Evolutionary conservation across 92 coral and sea anemone species (phyloP).

Genomic region (Pocillopora meandrina): DNA sequence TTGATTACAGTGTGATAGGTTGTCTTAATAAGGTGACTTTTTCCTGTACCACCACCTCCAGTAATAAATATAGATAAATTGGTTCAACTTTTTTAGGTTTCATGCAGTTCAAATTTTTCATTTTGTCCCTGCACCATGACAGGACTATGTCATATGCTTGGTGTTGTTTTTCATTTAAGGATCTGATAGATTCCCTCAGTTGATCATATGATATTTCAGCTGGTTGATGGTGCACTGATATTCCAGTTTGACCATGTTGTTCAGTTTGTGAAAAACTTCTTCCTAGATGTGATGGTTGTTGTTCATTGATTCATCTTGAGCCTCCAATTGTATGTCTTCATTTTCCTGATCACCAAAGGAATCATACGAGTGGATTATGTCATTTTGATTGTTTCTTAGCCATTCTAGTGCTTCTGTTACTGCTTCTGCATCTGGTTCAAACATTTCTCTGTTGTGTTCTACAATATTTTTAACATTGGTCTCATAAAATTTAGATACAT

Average conservation of each 20-base stretch:
- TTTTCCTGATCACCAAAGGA: conserved; percentile 73
- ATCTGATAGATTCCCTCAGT: conserved; percentile 61
- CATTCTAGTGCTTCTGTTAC: no score
- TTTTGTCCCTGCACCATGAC: conserved; percentile 54
- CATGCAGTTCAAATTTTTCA: conserved; percentile 33
- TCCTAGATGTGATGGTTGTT: conserved; percentile 37
- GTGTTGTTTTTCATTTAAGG: conserved; percentile 54
- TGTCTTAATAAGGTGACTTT: conserved; percentile 36
- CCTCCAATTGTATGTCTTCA: conserved; percentile 46
- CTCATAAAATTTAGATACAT: no score
- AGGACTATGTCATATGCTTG: conserved; percentile 56
- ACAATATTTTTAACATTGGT: no score
- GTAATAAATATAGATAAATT: conserved; percentile 40
- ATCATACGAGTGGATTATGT: conserved; percentile 51
- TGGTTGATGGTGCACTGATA: conserved; percentile 53
- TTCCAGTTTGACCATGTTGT: conserved; percentile 11
- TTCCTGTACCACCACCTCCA: conserved; percentile 59
- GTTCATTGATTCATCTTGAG: conserved; percentile 25
- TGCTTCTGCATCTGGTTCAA: no score
- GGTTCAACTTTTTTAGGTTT: conserved; percentile 32
- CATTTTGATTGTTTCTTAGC: no score
- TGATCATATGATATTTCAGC: conserved; percentile 68
- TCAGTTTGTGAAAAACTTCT: background rate
- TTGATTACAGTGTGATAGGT: conserved; percentile 41
- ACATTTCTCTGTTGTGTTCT: no score